Evolutionary conservation across 2,888 invertebrate species (phyloP), one percentile per base, ranked within the genome.

Genomic region (Tenthredo scrophulariae): DNA sequence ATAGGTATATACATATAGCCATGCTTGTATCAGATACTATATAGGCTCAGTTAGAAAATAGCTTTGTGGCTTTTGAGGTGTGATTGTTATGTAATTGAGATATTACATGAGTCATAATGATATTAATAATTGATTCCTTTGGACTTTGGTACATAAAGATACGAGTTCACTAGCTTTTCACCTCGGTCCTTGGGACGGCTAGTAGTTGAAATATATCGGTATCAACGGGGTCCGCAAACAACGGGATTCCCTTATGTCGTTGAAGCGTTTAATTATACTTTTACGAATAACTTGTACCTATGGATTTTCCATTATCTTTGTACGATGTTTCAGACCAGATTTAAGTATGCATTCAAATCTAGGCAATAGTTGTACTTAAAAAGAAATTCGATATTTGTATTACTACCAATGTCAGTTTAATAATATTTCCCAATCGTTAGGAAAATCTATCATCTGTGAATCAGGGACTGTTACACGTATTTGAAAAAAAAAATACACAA

Each of bases 1-100:
- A n/a, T 37, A 37, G 22, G n/a, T 77, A 54, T 75, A 84, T 77
- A 54, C 50, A 84, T 77, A 54, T 84, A 74, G 37, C 84, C 67
- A 77, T 77, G 77, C 84, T 84, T 77, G 43, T 67, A 50, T 84
- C 70, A 65, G 72, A 77, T 33, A 84, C 26, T 58, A 43, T 58
- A 75, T 62, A 75, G 75, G 65, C 84, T 84, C 58, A 58, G 84
- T 29, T 77, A 77, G 80, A 85, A 10, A 54, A 74, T 40, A 85
- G 58, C 46, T 84, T 82, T 33, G 70, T 82, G 54, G 85, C 85
- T 85, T 85, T 54, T 26, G 50, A 83, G 43, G 85, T 85, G 70
- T 85, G 85, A 85, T 85, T 79, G 85, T 85, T 85, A 79, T 50
- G 67, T 80, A 85, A 70, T 77, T 84, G 58, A 72, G 54, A 62